phyloP scores from a whole-genome alignment of 1,140 invertebrate genomes.

The Saccostrea cuccullata region DNA sequence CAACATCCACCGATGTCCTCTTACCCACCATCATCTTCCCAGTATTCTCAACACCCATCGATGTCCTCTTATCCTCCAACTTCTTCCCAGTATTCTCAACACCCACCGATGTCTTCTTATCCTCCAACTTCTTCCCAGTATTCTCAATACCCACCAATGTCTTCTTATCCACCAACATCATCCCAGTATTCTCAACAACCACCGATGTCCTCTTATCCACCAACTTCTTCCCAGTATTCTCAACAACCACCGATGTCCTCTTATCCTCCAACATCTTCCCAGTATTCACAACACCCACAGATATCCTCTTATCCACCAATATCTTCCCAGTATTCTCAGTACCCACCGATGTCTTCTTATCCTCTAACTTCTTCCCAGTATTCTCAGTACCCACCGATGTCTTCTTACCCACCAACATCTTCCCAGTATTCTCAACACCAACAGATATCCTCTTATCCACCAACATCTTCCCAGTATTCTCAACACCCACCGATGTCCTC shows the following conservation, averaged over 20 bases:
- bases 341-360: not conserved
- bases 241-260: not conserved
- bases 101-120: not conserved
- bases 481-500: not conserved
- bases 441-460: not conserved
- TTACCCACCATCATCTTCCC: not conserved
- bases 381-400: not conserved
- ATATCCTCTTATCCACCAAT: not conserved
- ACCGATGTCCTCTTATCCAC: not conserved
- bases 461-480: not conserved
- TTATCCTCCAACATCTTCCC: not conserved
- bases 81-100: not conserved
- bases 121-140: not conserved
- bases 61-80: not conserved
- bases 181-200: not conserved
- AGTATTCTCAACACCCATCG: not conserved
- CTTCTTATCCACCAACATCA: not conserved
- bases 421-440: not conserved
- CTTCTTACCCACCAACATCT: not conserved
- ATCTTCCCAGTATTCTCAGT: not conserved
- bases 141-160: not conserved
- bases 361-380: not conserved
- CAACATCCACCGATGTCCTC: not conserved
- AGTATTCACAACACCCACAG: not conserved
- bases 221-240: not conserved